Evolutionary conservation across 2,113 vertebrate genomes (phyloP), one percentile per base, ranked within the genome.

Genomic region (Chloroceryle aenea): DNA sequence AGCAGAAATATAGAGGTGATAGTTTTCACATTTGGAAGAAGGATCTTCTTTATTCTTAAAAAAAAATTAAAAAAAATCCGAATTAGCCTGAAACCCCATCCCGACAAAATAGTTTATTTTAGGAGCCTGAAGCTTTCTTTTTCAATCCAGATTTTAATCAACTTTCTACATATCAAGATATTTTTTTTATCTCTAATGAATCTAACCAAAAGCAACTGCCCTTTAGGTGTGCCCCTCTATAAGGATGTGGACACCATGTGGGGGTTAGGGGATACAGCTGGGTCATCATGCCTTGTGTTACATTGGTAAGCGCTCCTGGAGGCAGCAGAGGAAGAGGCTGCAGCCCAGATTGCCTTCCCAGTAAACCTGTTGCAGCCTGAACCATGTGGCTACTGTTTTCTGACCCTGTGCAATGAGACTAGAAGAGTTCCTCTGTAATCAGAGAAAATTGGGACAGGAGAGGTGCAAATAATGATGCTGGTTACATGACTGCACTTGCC

Each of bases 391-490:
- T 9, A 4, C 56, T 26, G 19, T 48, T 61, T 73, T 18, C 75
- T 92, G 62, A 73, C 72, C n/a, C 43, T 55, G 9, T 50, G 69
- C 78, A 85, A 32, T 11, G 27, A 81, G 58, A 62, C 48, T 20
- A 11, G 26, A 45, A 14, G 36, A 81, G 48, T 32, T 89, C 48
- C 62, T 78, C 43, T 73, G 58, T 21, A 53, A 55, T 38, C 74
- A 88, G 58, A 74, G 40, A 19, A 68, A 71, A 47, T 4, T 48
- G 69, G 26, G 63, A n/a, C 50, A 61, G 55, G 63, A 34, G 0
- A 40, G 79, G 59, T 74, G 59, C 61, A 92, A 77, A 77, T 56
- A 87, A 79, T 26, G 68, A 78, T 75, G n/a, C 32, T 83, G 66
- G 71, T 59, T 85, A 15, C 7, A 2, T 8, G 55, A 25, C 68